Percentiles rank a stretch among this genome's conserved stretches.
These are phyloP conservation scores for Phalacrocorax carbo DNA, from an alignment of 2,113 vertebrate species.

Conservation along the genomic window DNA sequence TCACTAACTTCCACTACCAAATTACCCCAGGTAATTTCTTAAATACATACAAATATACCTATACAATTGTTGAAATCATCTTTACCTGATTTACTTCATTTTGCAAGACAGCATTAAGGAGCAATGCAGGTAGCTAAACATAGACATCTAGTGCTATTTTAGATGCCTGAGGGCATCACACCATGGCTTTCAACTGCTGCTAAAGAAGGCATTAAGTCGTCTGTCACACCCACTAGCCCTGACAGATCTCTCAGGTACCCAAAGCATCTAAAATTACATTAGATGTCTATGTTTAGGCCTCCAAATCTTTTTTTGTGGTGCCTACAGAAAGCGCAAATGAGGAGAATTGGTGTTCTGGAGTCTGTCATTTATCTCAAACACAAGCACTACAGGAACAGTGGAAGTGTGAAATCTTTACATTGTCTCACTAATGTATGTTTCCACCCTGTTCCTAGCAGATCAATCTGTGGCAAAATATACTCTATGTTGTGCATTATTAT, in stretches of 20 bases:
- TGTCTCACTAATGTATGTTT: constrained; percentile 17
- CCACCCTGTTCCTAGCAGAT: not conserved
- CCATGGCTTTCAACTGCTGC: not conserved
- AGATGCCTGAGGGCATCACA: not conserved
- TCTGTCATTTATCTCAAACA: constrained; percentile 11
- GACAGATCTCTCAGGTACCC: constrained; percentile 40
- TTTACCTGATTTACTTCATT: not conserved
- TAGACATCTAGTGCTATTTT: not conserved
- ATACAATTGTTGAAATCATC: not conserved
- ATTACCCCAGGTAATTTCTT: not conserved
- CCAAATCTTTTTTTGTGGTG: not conserved
- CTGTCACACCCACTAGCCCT: constrained; percentile 47
- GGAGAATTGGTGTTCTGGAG: not conserved
- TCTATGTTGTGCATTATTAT: not conserved
- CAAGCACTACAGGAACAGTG: not conserved
- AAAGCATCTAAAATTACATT: constrained; percentile 20
- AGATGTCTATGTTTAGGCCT: constrained; percentile 12
- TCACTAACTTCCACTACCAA: not conserved
- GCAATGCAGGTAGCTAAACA: not conserved
- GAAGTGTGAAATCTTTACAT: constrained; percentile 29
- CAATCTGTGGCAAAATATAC: not conserved
- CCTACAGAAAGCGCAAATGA: constrained; percentile 8
- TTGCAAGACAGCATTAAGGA: not conserved
- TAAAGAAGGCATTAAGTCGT: constrained; percentile 24
- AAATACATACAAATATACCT: not conserved